phyloP scores from a whole-genome alignment of 2,113 vertebrate species.

The Hassar affinis region DNA sequence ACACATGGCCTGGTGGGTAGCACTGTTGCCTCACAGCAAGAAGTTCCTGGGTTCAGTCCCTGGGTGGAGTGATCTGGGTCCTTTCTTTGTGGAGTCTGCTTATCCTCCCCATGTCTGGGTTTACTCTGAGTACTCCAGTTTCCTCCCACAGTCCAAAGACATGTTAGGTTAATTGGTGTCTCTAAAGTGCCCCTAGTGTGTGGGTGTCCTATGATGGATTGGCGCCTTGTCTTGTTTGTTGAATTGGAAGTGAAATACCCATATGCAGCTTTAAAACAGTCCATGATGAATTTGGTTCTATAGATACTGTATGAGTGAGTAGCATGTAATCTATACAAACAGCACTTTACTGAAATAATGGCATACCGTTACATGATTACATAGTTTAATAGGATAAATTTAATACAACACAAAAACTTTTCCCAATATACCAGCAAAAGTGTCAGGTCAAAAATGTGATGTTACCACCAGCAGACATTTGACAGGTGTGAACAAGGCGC shows the following conservation, averaged over 20 bases:
- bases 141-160: not conserved
- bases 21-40: no score
- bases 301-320: not conserved
- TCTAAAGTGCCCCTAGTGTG: not conserved
- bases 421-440: not conserved
- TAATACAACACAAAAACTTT: not conserved
- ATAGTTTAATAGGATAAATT: not conserved
- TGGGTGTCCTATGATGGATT: not conserved
- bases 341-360: not conserved
- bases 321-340: not conserved
- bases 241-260: not conserved
- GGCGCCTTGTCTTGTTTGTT: no score
- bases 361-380: not conserved
- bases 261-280: not conserved
- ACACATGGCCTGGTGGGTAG: no score
- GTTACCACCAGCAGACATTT: not conserved
- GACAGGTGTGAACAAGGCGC: slow-evolving; percentile 5
- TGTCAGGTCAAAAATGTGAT: not conserved
- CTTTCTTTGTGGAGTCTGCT: no score
- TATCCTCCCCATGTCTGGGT: not conserved
- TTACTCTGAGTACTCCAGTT: not conserved
- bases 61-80: no score
- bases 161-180: not conserved
- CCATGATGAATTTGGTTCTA: not conserved
- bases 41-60: not conserved